Base-by-base conservation (phyloP, 2,888 invertebrate genomes). In the Drosophila seclusa region DNA sequence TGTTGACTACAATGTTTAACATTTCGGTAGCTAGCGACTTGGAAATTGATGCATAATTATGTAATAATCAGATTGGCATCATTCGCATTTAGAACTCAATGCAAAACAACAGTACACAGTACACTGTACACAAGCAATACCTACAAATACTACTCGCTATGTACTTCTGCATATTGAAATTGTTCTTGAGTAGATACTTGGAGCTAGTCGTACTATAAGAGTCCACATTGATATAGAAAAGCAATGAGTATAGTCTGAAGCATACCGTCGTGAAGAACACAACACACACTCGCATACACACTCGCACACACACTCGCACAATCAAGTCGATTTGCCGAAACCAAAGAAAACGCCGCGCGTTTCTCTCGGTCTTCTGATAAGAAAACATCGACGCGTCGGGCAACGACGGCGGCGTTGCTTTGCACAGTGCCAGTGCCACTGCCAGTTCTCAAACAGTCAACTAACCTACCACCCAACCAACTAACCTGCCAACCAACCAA, bases 301-400 rank as follows among this genome's bases (percentile, higher is more conserved):
- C 54, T 50, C 40, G 29, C 52, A n/a, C 16, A 55, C 50, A 61
- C 31, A 24, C 24, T 52, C 52, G 45, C 48, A 42, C 42, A 70
- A 68, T 69, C 74, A 68, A 74, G 59, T 40, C 61, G 55, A 38
- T 61, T 53, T 65, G 63, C 58, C 69, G 36, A 63, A 80, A 68
- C 55, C 58, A 74, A 76, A 83, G 68, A 85, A 79, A 72, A 72
- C 75, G 77, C 74, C 78, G 76, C 70, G 74, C 67, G 53, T 74
- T 77, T 77, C 50, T 70, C 66, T 77, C 48, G 70, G 31, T 45
- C 68, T 73, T 36, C 73, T 80, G 79, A 79, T 79, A 79, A 79
- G 79, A 65, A 65, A 55, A 45, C 38, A 73, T 70, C 65, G 69
- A 64, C 50, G 63, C 53, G 57, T 38, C 38, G 32, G 52, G 57